Evolutionary conservation across 2,888 invertebrate species (phyloP).

Genomic region (Mesorhabditis sp.): DNA sequence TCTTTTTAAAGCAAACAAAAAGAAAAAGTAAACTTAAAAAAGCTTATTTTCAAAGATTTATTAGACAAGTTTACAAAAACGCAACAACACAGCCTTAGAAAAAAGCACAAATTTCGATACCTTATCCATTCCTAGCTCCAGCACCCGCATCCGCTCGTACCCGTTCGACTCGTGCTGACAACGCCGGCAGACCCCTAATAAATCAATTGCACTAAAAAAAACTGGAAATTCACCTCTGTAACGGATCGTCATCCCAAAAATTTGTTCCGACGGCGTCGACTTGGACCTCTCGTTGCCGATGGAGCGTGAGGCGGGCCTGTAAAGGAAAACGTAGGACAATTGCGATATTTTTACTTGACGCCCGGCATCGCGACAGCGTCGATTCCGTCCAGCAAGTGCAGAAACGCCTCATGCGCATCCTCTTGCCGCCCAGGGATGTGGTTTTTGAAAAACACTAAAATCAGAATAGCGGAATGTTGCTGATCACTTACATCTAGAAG

Average conservation of each 20-base stretch:
- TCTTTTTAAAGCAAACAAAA: no score
- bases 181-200: slow-evolving; percentile 29
- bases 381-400: slow-evolving; percentile 40
- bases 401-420: slow-evolving; percentile 48
- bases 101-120: neutral
- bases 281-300: neutral
- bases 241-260: slow-evolving; percentile 46
- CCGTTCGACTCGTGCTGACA: slow-evolving; percentile 30
- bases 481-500: neutral
- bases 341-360: neutral
- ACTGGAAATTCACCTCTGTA: slow-evolving; percentile 25
- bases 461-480: neutral
- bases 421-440: slow-evolving; percentile 38
- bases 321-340: neutral
- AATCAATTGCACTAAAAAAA: slow-evolving; percentile 4
- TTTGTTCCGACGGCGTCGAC: slow-evolving; percentile 45
- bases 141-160: slow-evolving; percentile 46
- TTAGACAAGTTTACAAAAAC: no score
- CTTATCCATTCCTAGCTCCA: slow-evolving; percentile 34
- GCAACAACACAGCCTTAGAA: no score
- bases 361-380: slow-evolving; percentile 22
- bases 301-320: neutral
- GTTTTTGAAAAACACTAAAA: slow-evolving; percentile 23
- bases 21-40: no score
- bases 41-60: no score